Percentiles rank a stretch among this genome's conserved stretches.
Conservation (phyloP, 2,888 invertebrate genomes). For the Tinea semifulvella region DNA sequence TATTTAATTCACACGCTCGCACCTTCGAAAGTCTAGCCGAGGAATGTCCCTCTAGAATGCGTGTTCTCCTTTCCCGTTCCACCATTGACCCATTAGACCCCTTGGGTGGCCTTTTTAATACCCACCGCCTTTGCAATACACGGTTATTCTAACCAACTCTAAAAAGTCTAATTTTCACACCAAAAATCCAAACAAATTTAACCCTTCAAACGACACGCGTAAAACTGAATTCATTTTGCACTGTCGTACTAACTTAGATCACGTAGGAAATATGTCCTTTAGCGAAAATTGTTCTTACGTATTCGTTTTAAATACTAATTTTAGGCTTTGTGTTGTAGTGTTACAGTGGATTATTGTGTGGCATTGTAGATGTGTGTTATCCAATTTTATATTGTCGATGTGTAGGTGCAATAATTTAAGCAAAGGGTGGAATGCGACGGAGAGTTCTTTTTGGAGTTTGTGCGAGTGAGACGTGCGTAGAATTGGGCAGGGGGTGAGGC, state of each 20-base stretch:
- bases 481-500: slow-evolving; percentile 58
- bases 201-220: slow-evolving; percentile 15
- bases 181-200: slow-evolving; percentile 21
- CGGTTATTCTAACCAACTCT: slow-evolving; percentile 33
- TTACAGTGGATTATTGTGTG: slow-evolving; percentile 30
- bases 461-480: slow-evolving; percentile 66
- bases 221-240: background rate
- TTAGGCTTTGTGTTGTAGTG: slow-evolving; percentile 20
- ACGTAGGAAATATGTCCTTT: slow-evolving; percentile 35
- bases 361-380: slow-evolving; percentile 25
- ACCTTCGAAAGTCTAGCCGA: slow-evolving; percentile 23
- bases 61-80: slow-evolving; percentile 27
- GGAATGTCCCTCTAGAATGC: slow-evolving; percentile 41
- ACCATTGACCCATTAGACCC: slow-evolving; percentile 21
- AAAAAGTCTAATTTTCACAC: slow-evolving; percentile 40
- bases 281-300: slow-evolving; percentile 44
- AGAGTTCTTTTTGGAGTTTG: slow-evolving; percentile 65
- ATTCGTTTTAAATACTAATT: slow-evolving; percentile 19
- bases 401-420: slow-evolving; percentile 64
- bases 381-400: slow-evolving; percentile 31
- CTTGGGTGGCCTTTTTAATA: slow-evolving; percentile 46
- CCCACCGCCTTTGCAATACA: slow-evolving; percentile 37
- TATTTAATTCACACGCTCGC: slow-evolving; percentile 4
- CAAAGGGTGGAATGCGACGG: slow-evolving; percentile 64
- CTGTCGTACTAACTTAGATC: background rate